These are phyloP conservation scores for Hesperia comma DNA, from an alignment of 2,888 invertebrate genomes.

Conservation along the genomic window DNA sequence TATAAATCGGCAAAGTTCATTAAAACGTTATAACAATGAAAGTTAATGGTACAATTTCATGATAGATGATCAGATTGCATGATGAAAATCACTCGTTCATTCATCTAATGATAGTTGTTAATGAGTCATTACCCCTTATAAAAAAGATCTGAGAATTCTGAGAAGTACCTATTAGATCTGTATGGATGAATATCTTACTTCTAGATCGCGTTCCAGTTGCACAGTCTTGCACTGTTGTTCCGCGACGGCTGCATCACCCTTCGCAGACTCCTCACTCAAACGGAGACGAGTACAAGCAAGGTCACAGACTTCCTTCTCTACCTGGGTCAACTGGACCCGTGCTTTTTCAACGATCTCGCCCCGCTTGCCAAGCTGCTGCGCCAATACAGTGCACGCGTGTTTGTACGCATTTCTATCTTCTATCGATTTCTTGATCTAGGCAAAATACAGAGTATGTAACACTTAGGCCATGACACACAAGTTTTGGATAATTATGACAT, in stretches of 20 bases:
- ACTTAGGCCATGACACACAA: too few species aligned
- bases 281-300: conserved; percentile 54
- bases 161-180: too few species aligned
- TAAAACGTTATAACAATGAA: too few species aligned
- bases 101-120: too few species aligned
- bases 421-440: conserved; percentile 59
- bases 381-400: conserved; percentile 47
- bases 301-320: conserved; percentile 60
- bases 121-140: too few species aligned
- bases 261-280: conserved; percentile 56
- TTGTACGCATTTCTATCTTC: conserved; percentile 62
- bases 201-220: conserved; percentile 66
- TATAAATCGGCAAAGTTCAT: too few species aligned
- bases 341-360: conserved; percentile 52
- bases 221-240: conserved; percentile 58
- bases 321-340: conserved; percentile 45
- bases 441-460: neutral
- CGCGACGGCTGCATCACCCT: conserved; percentile 54
- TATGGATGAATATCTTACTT: conserved; percentile 48
- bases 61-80: too few species aligned
- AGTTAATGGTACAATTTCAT: too few species aligned
- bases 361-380: conserved; percentile 49
- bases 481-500: too few species aligned
- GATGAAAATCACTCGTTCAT: too few species aligned
- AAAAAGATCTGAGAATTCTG: too few species aligned